phyloP scores from a whole-genome alignment of 2,888 invertebrate species.

The Lobophora halterata region DNA sequence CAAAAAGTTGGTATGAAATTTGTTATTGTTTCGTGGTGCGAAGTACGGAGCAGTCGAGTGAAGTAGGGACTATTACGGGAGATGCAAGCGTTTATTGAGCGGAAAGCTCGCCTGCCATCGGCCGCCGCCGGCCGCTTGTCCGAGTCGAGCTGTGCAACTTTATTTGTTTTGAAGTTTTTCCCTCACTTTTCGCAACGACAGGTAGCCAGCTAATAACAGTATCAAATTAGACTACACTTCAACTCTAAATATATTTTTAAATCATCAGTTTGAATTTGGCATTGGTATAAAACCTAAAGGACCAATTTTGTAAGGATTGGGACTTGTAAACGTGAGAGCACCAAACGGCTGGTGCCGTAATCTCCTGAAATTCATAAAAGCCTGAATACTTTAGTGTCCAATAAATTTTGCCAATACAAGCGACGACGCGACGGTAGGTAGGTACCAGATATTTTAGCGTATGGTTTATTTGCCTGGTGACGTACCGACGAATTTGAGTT shows the following conservation, averaged over 20 bases:
- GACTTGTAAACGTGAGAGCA: constrained; percentile 55
- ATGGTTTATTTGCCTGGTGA: constrained; percentile 35
- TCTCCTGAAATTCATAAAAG: constrained; percentile 67
- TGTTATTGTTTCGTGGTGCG: constrained; percentile 38
- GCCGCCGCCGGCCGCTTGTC: constrained; percentile 23
- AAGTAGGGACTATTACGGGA: constrained; percentile 38
- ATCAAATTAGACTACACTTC: too few relatives aligned
- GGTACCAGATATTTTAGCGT: constrained; percentile 44
- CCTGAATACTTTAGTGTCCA: constrained; percentile 68
- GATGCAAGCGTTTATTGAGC: constrained; percentile 52
- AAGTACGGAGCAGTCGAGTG: constrained; percentile 31
- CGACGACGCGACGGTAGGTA: too few relatives aligned
- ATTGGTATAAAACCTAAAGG: constrained; percentile 47
- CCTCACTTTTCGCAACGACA: constrained; percentile 39
- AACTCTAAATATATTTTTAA: too few relatives aligned
- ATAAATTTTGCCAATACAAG: constrained; percentile 67
- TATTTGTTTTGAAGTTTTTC: constrained; percentile 39
- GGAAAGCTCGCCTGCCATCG: constrained; percentile 42
- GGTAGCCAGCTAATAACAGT: constrained; percentile 29
- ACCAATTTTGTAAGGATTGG: constrained; percentile 48
- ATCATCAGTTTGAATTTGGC: too few relatives aligned
- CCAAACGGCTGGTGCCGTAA: constrained; percentile 56
- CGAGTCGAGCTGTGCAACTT: constrained; percentile 46
- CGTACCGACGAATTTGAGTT: constrained; percentile 4
- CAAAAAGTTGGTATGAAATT: constrained; percentile 51